These are phyloP conservation scores for Cavia porcellus DNA, from an alignment of 2,113 vertebrate species.

Conservation along the genomic window DNA sequence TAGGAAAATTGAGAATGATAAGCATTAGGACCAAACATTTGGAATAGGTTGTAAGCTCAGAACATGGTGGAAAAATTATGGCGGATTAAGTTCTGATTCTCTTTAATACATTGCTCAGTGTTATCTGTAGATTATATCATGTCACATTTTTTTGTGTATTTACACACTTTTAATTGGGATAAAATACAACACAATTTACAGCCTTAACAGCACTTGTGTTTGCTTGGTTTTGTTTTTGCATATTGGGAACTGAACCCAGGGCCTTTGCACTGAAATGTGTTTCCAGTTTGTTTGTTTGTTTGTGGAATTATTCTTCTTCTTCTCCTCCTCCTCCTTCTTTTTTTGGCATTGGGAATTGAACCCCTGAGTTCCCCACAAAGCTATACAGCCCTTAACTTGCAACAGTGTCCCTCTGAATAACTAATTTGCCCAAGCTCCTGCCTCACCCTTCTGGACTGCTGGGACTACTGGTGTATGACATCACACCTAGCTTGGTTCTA, in stretches of 20 bases:
- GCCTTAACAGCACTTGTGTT: not conserved
- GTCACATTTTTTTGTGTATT: not conserved
- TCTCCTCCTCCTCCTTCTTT: not conserved
- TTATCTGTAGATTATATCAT: not conserved
- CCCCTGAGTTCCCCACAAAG: not conserved
- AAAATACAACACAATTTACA: not conserved
- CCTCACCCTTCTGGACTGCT: not conserved
- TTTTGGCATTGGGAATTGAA: not conserved
- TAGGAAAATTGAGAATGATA: not conserved
- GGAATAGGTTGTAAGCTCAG: not conserved
- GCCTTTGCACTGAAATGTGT: not conserved
- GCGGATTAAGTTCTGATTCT: not conserved
- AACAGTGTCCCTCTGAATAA: not conserved
- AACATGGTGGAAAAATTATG: not conserved
- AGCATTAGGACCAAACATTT: not conserved
- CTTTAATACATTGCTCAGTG: not conserved
- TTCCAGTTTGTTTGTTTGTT: not conserved
- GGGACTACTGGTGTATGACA: not conserved
- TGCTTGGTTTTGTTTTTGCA: not conserved
- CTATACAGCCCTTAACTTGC: not conserved
- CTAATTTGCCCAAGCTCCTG: not conserved
- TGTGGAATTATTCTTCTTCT: not conserved
- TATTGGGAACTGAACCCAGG: not conserved
- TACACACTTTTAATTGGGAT: not conserved
- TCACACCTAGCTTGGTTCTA: not conserved